Evolutionary conservation across 2,113 vertebrate species (phyloP).

Genomic region (Mormyrus iriodes): DNA sequence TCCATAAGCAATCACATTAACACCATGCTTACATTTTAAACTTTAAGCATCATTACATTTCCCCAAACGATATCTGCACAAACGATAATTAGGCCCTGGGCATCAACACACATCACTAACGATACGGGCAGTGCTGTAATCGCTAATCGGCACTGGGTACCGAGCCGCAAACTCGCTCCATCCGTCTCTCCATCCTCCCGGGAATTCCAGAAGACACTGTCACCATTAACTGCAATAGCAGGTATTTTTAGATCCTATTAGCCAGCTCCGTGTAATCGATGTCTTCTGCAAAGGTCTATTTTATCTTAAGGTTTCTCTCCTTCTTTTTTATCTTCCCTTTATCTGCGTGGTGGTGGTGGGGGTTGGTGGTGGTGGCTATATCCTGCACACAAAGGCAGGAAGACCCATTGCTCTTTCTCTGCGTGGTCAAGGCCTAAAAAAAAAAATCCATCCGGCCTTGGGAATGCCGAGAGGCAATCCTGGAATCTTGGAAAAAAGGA

Average conservation of each 20-base stretch:
- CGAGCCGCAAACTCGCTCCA: not conserved
- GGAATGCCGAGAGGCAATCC: not conserved
- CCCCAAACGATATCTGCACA: not conserved
- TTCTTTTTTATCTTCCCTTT: conserved; percentile 26
- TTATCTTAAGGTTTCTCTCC: conserved; percentile 18
- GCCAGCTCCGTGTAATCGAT: not conserved
- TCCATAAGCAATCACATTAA: not conserved
- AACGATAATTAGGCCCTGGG: not conserved
- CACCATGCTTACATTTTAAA: not conserved
- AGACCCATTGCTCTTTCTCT: conserved; percentile 9
- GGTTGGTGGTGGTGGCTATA: not conserved
- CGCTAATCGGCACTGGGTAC: not conserved
- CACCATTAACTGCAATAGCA: conserved; percentile 18
- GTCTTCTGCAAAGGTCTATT: conserved; percentile 33
- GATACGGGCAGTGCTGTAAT: not conserved
- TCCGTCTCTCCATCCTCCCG: not conserved
- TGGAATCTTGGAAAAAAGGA: not conserved
- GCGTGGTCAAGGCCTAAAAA: not conserved
- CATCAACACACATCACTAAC: not conserved
- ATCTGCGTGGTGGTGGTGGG: not conserved
- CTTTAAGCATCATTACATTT: not conserved
- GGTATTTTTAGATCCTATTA: conserved; percentile 31
- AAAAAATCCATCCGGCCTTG: not conserved
- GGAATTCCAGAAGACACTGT: conserved; percentile 9
- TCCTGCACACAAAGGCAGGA: not conserved